phyloP scores from a whole-genome alignment of 1,140 invertebrate genomes.

The Panagrolaimus sp. region DNA sequence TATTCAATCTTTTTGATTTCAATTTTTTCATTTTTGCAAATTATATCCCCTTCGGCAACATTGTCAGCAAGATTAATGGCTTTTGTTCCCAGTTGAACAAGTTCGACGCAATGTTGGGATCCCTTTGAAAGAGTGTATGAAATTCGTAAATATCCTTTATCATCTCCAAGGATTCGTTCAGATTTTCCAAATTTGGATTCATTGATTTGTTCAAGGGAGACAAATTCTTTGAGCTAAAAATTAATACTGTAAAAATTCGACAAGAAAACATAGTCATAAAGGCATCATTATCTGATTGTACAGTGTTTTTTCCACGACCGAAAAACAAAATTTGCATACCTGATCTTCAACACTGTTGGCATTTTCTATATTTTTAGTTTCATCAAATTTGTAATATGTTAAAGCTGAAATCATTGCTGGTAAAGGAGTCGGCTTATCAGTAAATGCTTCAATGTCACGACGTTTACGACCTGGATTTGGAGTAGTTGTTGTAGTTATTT shows the following conservation, averaged over 20 bases:
- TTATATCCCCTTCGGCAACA: conserved; percentile 2
- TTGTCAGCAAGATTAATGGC: neutral
- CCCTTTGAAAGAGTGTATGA: neutral
- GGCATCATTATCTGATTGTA: too few relatives aligned
- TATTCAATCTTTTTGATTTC: neutral
- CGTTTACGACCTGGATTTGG: neutral
- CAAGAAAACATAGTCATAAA: too few relatives aligned
- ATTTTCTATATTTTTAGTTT: neutral
- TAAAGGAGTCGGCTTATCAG: neutral
- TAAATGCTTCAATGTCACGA: neutral
- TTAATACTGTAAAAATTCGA: neutral
- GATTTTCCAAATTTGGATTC: conserved; percentile 11
- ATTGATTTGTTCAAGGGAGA: conserved; percentile 4
- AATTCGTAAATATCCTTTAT: neutral
- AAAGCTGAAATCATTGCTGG: neutral
- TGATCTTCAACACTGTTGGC: conserved; percentile 3
- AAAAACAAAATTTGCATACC: neutral
- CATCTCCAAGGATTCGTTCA: neutral
- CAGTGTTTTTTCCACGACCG: too few relatives aligned
- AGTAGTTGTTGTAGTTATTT: too few relatives aligned
- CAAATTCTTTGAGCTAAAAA: neutral
- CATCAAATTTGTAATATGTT: neutral
- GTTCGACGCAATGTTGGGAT: neutral
- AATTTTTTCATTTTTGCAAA: neutral
- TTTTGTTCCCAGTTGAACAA: conserved; percentile 2